Percentiles rank a stretch among this genome's conserved stretches.
Conservation (phyloP, 2,113 vertebrate genomes). For the Burhinus bistriatus region DNA sequence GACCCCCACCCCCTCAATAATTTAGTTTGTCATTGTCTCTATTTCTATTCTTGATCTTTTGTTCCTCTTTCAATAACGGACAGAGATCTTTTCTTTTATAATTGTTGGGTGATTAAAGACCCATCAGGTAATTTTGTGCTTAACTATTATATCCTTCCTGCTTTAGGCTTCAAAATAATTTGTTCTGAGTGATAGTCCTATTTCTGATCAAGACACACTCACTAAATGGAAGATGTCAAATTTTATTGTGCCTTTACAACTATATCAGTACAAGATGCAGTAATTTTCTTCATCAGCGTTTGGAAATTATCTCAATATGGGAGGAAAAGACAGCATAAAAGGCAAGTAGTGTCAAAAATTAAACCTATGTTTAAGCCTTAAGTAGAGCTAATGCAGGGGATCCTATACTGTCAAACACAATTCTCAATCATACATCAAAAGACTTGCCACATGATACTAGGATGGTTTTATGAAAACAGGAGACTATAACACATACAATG, state of each 20-base stretch:
- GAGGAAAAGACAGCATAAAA: neutral
- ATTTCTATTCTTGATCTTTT: neutral
- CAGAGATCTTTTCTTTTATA: constrained; percentile 13
- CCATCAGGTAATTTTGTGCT: constrained; percentile 32
- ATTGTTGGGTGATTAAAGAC: constrained; percentile 32
- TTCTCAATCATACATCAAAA: neutral
- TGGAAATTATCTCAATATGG: constrained; percentile 13
- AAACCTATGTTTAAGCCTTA: neutral
- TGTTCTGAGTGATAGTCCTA: constrained; percentile 23
- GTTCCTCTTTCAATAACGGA: constrained; percentile 10
- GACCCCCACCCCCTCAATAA: neutral
- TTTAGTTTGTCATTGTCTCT: neutral
- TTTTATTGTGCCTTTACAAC: constrained; percentile 34
- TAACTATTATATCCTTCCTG: constrained; percentile 7
- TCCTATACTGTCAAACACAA: neutral
- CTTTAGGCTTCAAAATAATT: constrained; percentile 48
- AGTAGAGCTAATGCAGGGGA: neutral
- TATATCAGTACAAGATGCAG: neutral
- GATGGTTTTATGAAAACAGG: neutral
- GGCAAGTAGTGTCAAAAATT: neutral
- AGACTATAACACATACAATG: neutral
- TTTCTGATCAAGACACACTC: constrained; percentile 29
- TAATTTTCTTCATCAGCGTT: neutral
- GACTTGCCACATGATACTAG: neutral
- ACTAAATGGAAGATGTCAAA: constrained; percentile 23